Percentiles rank a stretch among this genome's conserved stretches.
Conservation (phyloP, 2,888 invertebrate species). For the Mimachlamys varia region DNA sequence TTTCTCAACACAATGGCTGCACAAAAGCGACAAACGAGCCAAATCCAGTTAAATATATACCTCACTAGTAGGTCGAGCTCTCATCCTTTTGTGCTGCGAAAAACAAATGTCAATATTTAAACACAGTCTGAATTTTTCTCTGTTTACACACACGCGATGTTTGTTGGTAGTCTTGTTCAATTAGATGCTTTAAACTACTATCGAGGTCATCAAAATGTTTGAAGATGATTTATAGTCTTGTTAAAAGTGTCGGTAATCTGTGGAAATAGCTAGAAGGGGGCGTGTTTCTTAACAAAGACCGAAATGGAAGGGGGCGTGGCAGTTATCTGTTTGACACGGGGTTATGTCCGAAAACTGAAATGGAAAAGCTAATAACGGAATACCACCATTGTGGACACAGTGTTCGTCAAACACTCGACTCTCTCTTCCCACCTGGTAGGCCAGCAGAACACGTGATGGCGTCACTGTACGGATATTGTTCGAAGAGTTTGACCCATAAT, state of each 20-base stretch:
- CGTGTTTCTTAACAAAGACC: background rate
- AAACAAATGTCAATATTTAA: conserved; percentile 29
- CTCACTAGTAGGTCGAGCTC: background rate
- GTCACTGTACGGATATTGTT: background rate
- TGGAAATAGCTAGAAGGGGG: background rate
- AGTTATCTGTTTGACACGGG: conserved; percentile 10
- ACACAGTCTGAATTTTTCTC: background rate
- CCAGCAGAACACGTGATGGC: background rate
- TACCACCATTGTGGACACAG: background rate
- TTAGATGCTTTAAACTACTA: conserved; percentile 33
- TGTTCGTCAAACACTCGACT: background rate
- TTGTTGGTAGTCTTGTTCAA: conserved; percentile 28
- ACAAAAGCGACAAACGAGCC: conserved; percentile 10
- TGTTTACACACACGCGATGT: conserved; percentile 9
- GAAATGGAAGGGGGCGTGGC: conserved; percentile 18
- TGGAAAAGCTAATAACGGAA: conserved; percentile 21
- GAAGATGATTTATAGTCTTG: conserved; percentile 29
- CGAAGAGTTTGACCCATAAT: too few species aligned
- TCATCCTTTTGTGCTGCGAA: conserved; percentile 24
- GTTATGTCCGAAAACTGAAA: conserved; percentile 29
- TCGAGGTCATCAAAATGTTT: conserved; percentile 31
- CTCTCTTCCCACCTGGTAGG: background rate
- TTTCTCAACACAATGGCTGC: background rate
- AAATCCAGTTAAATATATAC: conserved; percentile 31
- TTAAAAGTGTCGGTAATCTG: conserved; percentile 34